Base-by-base conservation (phyloP, 2,888 invertebrate genomes). In the Lithophane semibrunnea region DNA sequence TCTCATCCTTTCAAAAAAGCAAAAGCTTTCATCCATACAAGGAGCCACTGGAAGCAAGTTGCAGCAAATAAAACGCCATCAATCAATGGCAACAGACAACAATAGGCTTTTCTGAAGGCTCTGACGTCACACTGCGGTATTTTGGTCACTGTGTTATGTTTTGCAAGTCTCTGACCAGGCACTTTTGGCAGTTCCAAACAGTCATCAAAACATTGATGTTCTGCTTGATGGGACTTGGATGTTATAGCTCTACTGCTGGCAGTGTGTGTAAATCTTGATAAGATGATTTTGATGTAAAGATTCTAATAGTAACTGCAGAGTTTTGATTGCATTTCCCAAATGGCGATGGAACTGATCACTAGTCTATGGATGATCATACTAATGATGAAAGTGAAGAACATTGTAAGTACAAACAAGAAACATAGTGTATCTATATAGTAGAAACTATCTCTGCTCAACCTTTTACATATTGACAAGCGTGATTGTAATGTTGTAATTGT, bases 81-180 rank as follows among this genome's bases (percentile, higher is more conserved):
- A 79, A 87, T 87, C 86, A 87, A 58, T 65, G 77, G 75, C 80
- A 75, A 77, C 80, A 81, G 82, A 76, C 82, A 84, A 87, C 87
- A 95, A 95, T 94, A 90, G 91, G 89, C 86, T 85, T 90, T 77
- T 89, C 88, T 90, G 88, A 89, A 88, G 88, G 90, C 86, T 88
- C 69, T 93, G 92, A 93, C 93, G 92, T 94, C 92, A 94, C 83
- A 88, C 88, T 92, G 92, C 90, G 92, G 92, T 88, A 89, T 88
- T 92, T 91, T 88, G 71, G 75, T 29, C 69, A 73, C 72, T 69
- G 63, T 65, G 47, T 79, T 76, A 63, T 70, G 70, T 71, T 76
- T 65, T 78, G 79, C 44, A 83, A 83, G 67, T 24, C 8, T 58
- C 60, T 74, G 71, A 74, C 74, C 61, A 67, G 12, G 56, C 70